phyloP scores from a whole-genome alignment of 2,888 invertebrate genomes.

The Mythimna ferrago region DNA sequence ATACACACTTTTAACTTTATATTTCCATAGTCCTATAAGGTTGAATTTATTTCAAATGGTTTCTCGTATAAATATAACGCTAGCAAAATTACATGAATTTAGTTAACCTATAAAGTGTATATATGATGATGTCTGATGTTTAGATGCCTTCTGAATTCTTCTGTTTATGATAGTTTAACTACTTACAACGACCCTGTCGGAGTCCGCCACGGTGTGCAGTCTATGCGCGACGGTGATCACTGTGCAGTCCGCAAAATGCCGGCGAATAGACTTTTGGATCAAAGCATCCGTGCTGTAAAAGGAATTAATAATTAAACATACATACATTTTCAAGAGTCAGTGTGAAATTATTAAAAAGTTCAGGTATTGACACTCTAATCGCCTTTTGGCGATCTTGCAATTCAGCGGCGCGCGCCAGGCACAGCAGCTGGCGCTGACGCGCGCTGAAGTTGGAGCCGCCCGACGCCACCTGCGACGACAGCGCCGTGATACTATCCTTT shows the following conservation, averaged over 20 bases:
- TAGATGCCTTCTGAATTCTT: not conserved
- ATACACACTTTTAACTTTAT: too few species aligned
- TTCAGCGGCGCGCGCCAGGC: too few species aligned
- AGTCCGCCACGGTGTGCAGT: slow-evolving; percentile 97
- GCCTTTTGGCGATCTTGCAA: not conserved
- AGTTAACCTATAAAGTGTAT: not conserved
- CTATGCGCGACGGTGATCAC: slow-evolving; percentile 98
- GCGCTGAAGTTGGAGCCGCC: too few species aligned
- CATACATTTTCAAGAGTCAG: not conserved
- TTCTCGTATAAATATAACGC: not conserved
- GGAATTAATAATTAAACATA: slow-evolving; percentile 13
- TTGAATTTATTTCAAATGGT: too few species aligned
- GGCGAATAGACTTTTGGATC: slow-evolving; percentile 95
- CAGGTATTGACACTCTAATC: too few species aligned
- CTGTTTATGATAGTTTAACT: not conserved
- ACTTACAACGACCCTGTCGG: slow-evolving; percentile 95
- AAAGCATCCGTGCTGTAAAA: slow-evolving; percentile 93
- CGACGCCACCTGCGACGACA: too few species aligned
- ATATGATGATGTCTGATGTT: not conserved
- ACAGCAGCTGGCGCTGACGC: too few species aligned
- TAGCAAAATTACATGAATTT: not conserved
- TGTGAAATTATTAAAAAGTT: not conserved
- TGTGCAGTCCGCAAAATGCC: slow-evolving; percentile 95
- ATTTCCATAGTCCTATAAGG: too few species aligned
- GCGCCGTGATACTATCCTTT: too few species aligned